A percentile compares a stretch with the other conserved stretches of the same genome.
These are phyloP conservation scores for Spatulosminthurus flaviceps DNA, from an alignment of 2,888 invertebrate genomes.

Conservation along the genomic window DNA sequence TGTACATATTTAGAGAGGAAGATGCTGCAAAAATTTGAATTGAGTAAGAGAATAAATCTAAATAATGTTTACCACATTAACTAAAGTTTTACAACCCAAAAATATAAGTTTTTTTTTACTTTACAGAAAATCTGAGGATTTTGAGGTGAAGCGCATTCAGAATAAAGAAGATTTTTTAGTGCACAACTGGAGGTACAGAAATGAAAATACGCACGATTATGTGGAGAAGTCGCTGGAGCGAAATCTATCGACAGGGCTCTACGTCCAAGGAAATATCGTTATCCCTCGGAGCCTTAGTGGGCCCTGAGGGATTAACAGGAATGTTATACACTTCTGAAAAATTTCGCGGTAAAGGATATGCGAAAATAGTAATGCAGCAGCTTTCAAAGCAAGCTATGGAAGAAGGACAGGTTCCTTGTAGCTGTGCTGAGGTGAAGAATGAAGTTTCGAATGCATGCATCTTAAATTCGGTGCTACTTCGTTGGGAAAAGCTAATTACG, in stretches of 20 bases:
- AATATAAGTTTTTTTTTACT: no score
- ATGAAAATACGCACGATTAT: background rate
- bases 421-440: background rate
- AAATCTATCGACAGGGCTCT: background rate
- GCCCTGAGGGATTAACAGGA: background rate
- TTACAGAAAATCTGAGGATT: background rate
- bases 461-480: background rate
- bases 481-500: background rate
- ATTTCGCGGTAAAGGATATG: conserved; percentile 28
- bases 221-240: background rate
- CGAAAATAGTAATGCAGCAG: background rate
- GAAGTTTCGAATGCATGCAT: background rate
- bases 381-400: background rate
- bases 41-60: background rate
- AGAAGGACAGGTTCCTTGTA: background rate
- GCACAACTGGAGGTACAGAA: conserved; percentile 4
- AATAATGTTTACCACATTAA: no score
- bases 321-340: conserved; percentile 11
- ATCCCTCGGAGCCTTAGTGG: background rate
- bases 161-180: background rate
- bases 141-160: background rate
- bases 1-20: background rate
- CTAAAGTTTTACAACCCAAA: no score
- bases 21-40: background rate
- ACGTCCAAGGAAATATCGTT: background rate